Evolutionary conservation across 2,888 invertebrate species (phyloP), one percentile per base, ranked within the genome.

Genomic region (Torymus auratus): DNA sequence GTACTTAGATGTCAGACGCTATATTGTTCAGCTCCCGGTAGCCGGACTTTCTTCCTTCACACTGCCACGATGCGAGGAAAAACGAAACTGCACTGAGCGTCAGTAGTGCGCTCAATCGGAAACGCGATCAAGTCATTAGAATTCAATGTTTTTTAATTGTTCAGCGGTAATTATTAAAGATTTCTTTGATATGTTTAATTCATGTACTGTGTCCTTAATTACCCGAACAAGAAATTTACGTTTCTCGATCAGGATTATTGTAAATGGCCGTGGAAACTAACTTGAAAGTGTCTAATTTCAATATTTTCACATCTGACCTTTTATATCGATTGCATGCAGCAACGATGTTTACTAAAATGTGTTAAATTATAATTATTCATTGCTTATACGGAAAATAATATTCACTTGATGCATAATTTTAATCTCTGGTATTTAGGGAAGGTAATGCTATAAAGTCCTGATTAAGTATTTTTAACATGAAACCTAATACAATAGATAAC

Each of bases 91-190:
- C 55, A 50, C 13, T 28, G 53, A 65, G 28, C 61, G 53, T 61
- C 53, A 61, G 60, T 60, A 53, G 56, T 64, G 77, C 70, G 56
- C 62, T 77, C 61, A 77, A 64, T 77, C 70, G 23, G 70, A 70
- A 77, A 75, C 23, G 28, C 69, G 69, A 77, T 70, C 70, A 53
- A 52, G 17, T 20, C 13, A 70, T 77, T 62, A 64, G 20, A 64
- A 70, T 77, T 70, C 69, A 62, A 77, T 64, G 77, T 70, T 77
- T 77, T 70, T 70, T 70, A 77, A 70, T 77, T 64, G 58, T 77
- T 70, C n/a, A 64, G 17, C 64, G 62, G 76, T 67, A 58, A 62
- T 76, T 76, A 69, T 69, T 62, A 69, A 76, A 69, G 56, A n/a
- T 77, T 70, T 58, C 56, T 52, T 64, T 70, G 50, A 56, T 64